Evolutionary conservation across 2,888 invertebrate species (phyloP), one percentile per base, ranked within the genome.

Genomic region (Cryptocheilus praepositus): DNA sequence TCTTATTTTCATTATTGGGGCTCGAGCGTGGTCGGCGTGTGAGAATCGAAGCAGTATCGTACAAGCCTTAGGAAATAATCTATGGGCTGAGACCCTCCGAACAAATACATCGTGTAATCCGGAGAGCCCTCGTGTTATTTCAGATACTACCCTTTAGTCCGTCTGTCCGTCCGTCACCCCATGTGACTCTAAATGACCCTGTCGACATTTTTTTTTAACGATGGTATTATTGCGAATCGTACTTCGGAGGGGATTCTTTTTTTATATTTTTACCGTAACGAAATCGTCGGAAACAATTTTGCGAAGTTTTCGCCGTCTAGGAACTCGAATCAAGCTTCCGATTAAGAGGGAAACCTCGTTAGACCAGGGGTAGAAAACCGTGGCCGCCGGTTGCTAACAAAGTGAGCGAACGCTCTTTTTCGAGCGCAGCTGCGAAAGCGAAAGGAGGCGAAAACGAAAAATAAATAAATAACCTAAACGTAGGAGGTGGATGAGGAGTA

Each of bases 41-140:
- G 49, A 49, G 49, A 49, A n/a, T 18, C 49, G 49, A 49, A 49
- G 18, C 49, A 13, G 49, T 49, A 16, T n/a, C 49, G 16, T 5
- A n/a, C 49, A 13, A n/a, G 49, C 36, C 36, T 36, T 36, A 16
- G 18, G 49, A 49, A 49, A 49, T 16, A 18, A 16, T 18, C 49
- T 18, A 18, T 49, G 16, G 49, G 11, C 16, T 7, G 16, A 1
- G 60, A 68, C 77, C 70, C 72, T 71, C 74, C 70, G 74, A 74
- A 73, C 77, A 82, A 83, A 82, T 76, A 80, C 73, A 70, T 59
- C 63, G 74, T 57, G 75, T 83, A 81, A 83, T 83, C 83, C 80
- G 67, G 67, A 71, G 69, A 71, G 70, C 73, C 74, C 71, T 76
- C 58, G 70, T 83, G 82, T 83, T 82, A 80, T 83, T 83, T 83